Base-by-base conservation (phyloP, 1,140 invertebrate genomes). In the Brachionus asplanchnoidis region DNA sequence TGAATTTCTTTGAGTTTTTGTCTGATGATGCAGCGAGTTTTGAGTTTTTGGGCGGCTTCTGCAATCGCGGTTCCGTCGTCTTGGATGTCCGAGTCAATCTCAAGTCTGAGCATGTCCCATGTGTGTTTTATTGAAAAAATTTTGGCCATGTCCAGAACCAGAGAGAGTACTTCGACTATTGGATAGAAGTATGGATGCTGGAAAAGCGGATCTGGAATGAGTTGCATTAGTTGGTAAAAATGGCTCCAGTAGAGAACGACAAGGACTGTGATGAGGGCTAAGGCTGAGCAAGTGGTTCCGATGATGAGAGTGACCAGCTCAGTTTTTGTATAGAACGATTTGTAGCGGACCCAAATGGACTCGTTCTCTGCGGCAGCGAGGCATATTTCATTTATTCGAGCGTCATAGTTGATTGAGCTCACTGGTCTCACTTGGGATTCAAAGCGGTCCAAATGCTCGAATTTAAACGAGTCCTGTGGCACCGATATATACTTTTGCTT, bases 391-490 rank as follows among this genome's bases (percentile, higher is more conserved):
- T 73, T 73, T n/a, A 73, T 73, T 20, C 36, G 32, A 17, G 68
- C 68, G 7, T 44, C 36, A 42, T 73, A n/a, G n/a, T 73, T 42
- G 5, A 40, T 17, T 3, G 26, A 32, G 26, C 66, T 68, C 0
- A 68, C n/a, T 73, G 68, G 68, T 68, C 66, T 68, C 14, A 68
- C 6, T 11, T 68, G 8, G 14, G 26, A 32, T 14, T 68, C 26
- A 26, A 26, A 14, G 26, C 26, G 14, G 9, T 68, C 66, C 32
- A 32, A 32, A 68, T n/a, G 66, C 17, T 73, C 36, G 20, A 40
- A 73, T 73, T 73, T 73, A 42, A 73, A 73, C 68, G 68, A 73
- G 17, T 73, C 68, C 32, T 73, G 68, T 73, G 68, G 68, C n/a
- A 73, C 40, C 17, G 68, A 73, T 20, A 17, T 12, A 23, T 73